Base-by-base conservation (phyloP, 1,140 invertebrate species). In the Zelostemma sp. region DNA sequence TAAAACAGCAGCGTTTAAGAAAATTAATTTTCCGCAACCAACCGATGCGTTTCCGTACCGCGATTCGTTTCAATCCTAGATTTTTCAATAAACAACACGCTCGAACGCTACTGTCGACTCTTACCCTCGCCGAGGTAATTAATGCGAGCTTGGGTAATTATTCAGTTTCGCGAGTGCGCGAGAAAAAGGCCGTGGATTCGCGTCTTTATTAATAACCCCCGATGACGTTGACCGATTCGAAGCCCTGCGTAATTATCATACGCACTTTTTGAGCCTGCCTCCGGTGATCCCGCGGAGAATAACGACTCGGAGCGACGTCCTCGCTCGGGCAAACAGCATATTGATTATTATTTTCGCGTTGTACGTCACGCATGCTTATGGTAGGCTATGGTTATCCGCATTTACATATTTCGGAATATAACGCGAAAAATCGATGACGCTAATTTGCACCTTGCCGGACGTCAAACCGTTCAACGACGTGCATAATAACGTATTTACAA, bases 141-240 rank as follows among this genome's bases (percentile, higher is more conserved):
- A 77, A 75, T 71, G 67, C 65, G 50, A 8, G 0, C 8, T 9
- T 77, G 73, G 76, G 63, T 76, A 60, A 80, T 80, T 76, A 74
- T 62, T 51, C 35, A 68, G 63, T 51, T 55, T 15, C 38, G 21
- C 12, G 19, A 59, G 47, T 43, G 38, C 15, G 57, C 15, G 57
- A 48, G 12, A 17, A 62, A 61, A 58, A 59, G 40, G 14, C 15
- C 72, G 79, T 76, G 71, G 59, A 75, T 68, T 76, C 68, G 74
- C 76, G 70, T 83, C 80, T 80, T 80, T 82, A 82, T 82, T 82
- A 81, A 81, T 81, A 82, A 81, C 77, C 71, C 62, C 48, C 60
- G 70, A 79, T 75, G 80, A 83, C 80, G 57, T 79, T 82, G 81
- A 80, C 73, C 71, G 78, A 82, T 81, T 80, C 71, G 57, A 70